Evolutionary conservation across 2,797 vertebrate genomes (phyloP).

Genomic region (Scyliorhinus canicula): DNA sequence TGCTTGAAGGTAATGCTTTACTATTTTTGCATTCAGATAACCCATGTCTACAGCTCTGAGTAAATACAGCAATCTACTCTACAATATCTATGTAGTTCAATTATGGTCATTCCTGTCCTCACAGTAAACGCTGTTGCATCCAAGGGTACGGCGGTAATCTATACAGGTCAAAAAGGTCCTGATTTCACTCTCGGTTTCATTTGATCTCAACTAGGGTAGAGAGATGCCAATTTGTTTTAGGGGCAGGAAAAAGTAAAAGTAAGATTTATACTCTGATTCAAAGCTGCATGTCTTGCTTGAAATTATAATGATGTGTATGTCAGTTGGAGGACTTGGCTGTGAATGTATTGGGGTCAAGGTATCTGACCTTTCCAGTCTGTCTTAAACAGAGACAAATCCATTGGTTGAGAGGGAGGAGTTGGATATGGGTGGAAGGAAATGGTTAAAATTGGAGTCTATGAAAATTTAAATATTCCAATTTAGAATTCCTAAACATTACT

Average conservation of each 20-base stretch:
- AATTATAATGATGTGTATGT: not conserved
- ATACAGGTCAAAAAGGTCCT: not conserved
- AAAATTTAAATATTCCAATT: not conserved
- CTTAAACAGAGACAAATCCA: not conserved
- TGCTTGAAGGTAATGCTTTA: not conserved
- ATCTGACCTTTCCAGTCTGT: not conserved
- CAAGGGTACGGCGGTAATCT: not conserved
- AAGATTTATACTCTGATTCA: not conserved
- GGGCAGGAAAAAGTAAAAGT: not conserved
- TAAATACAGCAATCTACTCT: not conserved
- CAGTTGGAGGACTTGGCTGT: not conserved
- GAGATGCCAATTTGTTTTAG: not conserved
- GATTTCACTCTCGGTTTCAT: not conserved
- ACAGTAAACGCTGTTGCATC: not conserved
- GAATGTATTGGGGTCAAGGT: not conserved
- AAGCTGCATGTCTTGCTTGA: not conserved
- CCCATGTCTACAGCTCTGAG: not conserved
- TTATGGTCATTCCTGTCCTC: not conserved
- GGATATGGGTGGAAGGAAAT: not conserved
- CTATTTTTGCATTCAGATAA: not conserved
- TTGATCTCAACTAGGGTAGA: not conserved
- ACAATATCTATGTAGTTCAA: not conserved
- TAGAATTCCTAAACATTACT: not conserved
- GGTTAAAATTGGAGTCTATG: not conserved
- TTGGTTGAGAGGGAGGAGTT: not conserved